phyloP scores from a whole-genome alignment of 2,888 invertebrate genomes.

The Apeira syringaria region DNA sequence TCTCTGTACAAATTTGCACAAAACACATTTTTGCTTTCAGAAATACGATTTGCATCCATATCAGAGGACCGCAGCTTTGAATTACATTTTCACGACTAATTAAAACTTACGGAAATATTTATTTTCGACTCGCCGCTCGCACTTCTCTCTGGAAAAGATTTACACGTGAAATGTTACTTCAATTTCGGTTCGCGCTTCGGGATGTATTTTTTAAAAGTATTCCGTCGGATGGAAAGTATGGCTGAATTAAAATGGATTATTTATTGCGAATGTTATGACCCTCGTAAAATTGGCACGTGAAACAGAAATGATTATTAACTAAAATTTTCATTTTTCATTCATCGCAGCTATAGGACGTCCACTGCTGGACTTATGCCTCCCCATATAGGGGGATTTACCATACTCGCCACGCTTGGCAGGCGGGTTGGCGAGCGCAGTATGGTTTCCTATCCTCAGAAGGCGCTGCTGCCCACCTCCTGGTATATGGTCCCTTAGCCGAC shows the following conservation, averaged over 20 bases:
- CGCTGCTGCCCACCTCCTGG: too few species aligned
- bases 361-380: too few species aligned
- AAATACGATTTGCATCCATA: background rate
- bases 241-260: background rate
- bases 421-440: too few species aligned
- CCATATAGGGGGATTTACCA: too few species aligned
- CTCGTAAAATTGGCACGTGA: too few species aligned
- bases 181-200: background rate
- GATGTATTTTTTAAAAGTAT: background rate
- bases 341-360: too few species aligned
- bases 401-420: too few species aligned
- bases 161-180: conserved; percentile 1
- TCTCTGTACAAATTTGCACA: too few species aligned
- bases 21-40: background rate
- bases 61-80: conserved; percentile 1
- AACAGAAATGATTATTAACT: too few species aligned
- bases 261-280: background rate
- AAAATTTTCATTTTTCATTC: too few species aligned
- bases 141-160: background rate
- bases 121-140: conserved; percentile 3
- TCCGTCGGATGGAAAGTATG: background rate
- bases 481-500: too few species aligned
- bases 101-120: conserved; percentile 8
- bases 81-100: conserved; percentile 1
- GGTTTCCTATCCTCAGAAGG: too few species aligned